Conservation (phyloP, 2,113 vertebrate species). For the Bostrychus sinensis region DNA sequence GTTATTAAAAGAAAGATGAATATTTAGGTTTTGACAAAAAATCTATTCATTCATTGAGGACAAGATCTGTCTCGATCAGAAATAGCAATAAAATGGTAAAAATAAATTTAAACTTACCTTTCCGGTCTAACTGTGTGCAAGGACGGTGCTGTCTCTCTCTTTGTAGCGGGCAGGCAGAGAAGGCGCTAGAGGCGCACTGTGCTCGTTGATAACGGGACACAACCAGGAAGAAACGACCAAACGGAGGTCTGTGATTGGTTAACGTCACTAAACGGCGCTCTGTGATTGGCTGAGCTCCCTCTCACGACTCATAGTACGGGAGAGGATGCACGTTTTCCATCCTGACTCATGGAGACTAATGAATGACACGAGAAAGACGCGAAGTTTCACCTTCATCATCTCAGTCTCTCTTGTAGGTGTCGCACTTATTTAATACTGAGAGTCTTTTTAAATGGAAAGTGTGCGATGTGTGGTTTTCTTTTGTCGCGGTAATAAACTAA, state of each 20-base stretch:
- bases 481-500: not conserved
- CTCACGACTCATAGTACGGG: constrained; percentile 44
- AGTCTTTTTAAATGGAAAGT: not conserved
- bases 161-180: constrained; percentile 58
- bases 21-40: not conserved
- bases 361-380: constrained; percentile 12
- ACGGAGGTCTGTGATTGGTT: constrained; percentile 64
- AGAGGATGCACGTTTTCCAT: constrained; percentile 62
- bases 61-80: not conserved
- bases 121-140: constrained; percentile 73
- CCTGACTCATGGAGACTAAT: constrained; percentile 6
- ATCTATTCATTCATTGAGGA: not conserved
- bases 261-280: constrained; percentile 33
- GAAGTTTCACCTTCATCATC: not conserved
- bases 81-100: not conserved
- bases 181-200: constrained; percentile 51
- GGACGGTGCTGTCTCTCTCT: constrained; percentile 61
- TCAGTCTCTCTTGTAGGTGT: not conserved
- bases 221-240: constrained; percentile 57
- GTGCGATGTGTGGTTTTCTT: constrained; percentile 1
- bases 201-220: constrained; percentile 44
- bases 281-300: constrained; percentile 64
- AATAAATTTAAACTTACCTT: constrained; percentile 51
- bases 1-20: not conserved
- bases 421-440: too few relatives aligned